Conservation (phyloP, 2,113 vertebrate genomes). For the Tyto alba region DNA sequence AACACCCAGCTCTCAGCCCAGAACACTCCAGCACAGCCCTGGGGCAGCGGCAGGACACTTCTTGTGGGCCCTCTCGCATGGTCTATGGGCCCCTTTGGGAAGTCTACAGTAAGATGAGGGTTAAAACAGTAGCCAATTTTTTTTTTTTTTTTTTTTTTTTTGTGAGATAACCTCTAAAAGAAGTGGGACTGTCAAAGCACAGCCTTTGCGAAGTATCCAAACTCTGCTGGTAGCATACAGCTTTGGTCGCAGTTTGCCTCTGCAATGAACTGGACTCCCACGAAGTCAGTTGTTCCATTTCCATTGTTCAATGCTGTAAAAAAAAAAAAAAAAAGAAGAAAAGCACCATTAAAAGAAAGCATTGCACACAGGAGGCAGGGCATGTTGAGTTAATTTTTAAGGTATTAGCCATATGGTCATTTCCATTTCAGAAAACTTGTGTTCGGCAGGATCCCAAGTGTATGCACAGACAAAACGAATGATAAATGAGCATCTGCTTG, state of each 20-base stretch:
- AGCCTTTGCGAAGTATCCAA: background rate
- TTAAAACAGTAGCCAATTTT: background rate
- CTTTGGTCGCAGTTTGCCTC: background rate
- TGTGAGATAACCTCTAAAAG: background rate
- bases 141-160: background rate
- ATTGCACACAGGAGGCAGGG: background rate
- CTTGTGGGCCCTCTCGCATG: background rate
- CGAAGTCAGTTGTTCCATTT: background rate
- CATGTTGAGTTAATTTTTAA: conserved; percentile 50
- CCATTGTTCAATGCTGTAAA: background rate
- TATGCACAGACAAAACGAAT: conserved; percentile 22
- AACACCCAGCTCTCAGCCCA: background rate
- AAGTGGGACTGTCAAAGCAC: background rate
- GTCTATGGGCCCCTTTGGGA: background rate
- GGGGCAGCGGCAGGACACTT: background rate
- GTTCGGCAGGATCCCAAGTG: conserved; percentile 12
- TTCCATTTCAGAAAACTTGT: conserved; percentile 53
- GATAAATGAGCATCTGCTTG: conserved; percentile 65
- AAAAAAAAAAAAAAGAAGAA: conserved; percentile 12
- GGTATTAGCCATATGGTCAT: conserved; percentile 44
- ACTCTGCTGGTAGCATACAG: background rate
- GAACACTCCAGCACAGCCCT: background rate
- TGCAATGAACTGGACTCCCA: background rate
- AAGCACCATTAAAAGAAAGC: background rate
- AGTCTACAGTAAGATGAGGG: background rate